Conservation (phyloP, 2,888 invertebrate genomes). For the Mactromeris polynyma region DNA sequence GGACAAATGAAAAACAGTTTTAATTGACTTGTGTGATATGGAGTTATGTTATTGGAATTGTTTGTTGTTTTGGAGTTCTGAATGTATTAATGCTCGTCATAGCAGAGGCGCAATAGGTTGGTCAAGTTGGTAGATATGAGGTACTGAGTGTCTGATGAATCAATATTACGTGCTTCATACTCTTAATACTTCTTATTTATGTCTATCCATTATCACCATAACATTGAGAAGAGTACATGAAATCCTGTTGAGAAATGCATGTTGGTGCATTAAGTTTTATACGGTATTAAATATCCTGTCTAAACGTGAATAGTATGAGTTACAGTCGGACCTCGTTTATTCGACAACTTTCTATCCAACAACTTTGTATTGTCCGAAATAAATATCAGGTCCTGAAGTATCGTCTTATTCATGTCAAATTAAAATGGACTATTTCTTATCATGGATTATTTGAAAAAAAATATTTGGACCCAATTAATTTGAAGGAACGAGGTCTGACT, state of each 20-base stretch:
- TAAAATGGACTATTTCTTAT: too few species aligned
- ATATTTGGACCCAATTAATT: too few species aligned
- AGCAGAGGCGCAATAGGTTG: neutral
- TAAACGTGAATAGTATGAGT: too few species aligned
- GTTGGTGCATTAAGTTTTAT: too few species aligned
- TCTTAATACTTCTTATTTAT: neutral
- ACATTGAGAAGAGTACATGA: neutral
- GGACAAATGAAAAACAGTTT: neutral
- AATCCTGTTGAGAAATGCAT: neutral
- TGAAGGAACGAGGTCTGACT: too few species aligned
- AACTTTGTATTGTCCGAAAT: too few species aligned
- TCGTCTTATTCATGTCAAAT: too few species aligned
- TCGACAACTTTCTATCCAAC: too few species aligned
- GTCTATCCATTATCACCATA: neutral
- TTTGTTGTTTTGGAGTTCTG: neutral
- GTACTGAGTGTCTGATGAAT: neutral
- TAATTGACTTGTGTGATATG: conserved; percentile 17
- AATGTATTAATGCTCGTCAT: neutral
- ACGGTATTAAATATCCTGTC: too few species aligned
- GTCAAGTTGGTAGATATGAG: neutral
- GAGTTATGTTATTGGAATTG: neutral
- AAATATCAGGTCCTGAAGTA: too few species aligned
- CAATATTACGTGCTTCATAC: neutral
- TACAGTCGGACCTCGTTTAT: too few species aligned
- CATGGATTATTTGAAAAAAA: too few species aligned